phyloP scores from a whole-genome alignment of 2,797 vertebrate species.

The Hydrophis major region DNA sequence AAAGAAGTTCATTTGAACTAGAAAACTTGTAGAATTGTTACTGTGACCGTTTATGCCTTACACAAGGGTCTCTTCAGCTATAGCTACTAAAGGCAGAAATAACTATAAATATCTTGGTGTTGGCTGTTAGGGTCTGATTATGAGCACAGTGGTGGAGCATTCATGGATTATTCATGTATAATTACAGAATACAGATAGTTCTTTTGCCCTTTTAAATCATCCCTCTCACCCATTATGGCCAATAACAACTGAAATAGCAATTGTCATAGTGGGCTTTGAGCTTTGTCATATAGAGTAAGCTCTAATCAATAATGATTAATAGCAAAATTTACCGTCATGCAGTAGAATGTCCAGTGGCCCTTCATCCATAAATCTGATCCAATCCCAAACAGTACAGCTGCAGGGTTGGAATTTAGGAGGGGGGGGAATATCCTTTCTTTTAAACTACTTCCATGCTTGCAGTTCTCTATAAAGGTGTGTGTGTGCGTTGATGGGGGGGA shows the following conservation, averaged over 20 bases:
- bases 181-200: constrained; percentile 95
- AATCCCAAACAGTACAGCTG: constrained; percentile 83
- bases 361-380: constrained; percentile 84
- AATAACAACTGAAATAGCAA: constrained; percentile 88
- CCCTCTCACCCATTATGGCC: constrained; percentile 80
- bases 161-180: constrained; percentile 95
- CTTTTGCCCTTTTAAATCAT: constrained; percentile 91
- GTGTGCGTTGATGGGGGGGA: constrained; percentile 20
- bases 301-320: constrained; percentile 93
- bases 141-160: constrained; percentile 71
- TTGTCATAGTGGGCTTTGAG: constrained; percentile 88
- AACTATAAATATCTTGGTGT: constrained; percentile 70
- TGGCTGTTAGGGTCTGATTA: constrained; percentile 73
- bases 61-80: constrained; percentile 58
- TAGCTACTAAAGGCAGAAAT: constrained; percentile 61
- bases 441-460: constrained; percentile 54
- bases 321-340: constrained; percentile 84
- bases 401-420: constrained; percentile 70
- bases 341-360: constrained; percentile 70
- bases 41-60: constrained; percentile 48
- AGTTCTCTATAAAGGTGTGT: constrained; percentile 65
- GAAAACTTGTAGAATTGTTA: constrained; percentile 36
- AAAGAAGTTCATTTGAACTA: constrained; percentile 65
- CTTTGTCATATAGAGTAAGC: constrained; percentile 76
- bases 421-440: constrained; percentile 46